Base-by-base conservation (phyloP, 2,797 vertebrate genomes). In the Tapirus indicus region DNA sequence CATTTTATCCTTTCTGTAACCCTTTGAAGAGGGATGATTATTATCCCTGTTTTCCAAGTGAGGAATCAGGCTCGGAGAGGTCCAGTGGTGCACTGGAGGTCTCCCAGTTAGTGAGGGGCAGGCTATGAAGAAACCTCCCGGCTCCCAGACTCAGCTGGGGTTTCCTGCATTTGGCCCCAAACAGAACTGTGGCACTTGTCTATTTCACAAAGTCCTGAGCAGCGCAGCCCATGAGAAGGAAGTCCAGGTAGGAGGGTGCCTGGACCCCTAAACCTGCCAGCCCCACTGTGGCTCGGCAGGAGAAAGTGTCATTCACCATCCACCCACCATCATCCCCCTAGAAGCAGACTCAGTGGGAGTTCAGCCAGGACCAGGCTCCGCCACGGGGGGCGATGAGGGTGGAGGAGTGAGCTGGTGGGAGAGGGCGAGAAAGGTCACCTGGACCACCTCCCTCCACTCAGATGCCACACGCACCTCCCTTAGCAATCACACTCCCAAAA, bases 231-330 rank as follows among this genome's bases (percentile, higher is more conserved):
- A 18, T 0, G 54, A 41, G 47, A 77, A 89, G 49, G 29, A 85
- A 80, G 38, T 12, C 54, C n/a, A 12, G 44, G 20, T 3, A 64
- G 20, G 64, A 93, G 25, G 29, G 4, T 41, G 14, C 62, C 82
- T 83, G 60, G 77, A 20, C 35, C 52, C 35, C 23, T 83, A 21
- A 62, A 29, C 52, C 78, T n/a, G 23, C 72, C 25, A 13, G 64
- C 0, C 27, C 62, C 23, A 58, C 49, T 16, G 20, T 1, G 10
- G 80, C 13, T n/a, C 60, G 58, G 47, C 25, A 60, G 80, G 25
- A 32, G 10, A 41, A 41, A 35, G 54, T 6, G 2, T 3, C 0
- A 0, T 17, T 69, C 21, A 64, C 71, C 9, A 4, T 35, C 69
- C 13, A 29, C 21, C 18, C 9, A 6, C 74, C 66, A 41, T 56